Evolutionary conservation across 1,140 invertebrate genomes (phyloP).

Genomic region (Tribolium madens): DNA sequence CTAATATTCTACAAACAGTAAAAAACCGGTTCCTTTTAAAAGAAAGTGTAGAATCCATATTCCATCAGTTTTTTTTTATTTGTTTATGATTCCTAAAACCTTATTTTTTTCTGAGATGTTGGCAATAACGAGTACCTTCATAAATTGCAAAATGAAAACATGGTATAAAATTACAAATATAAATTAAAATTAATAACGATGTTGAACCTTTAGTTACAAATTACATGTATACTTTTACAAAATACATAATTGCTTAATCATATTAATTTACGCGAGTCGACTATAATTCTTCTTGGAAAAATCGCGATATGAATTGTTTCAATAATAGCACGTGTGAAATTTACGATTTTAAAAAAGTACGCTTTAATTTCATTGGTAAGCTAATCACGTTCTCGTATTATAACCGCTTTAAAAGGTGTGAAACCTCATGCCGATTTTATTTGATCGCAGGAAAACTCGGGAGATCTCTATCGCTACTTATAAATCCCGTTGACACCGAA

Average conservation of each 20-base stretch:
- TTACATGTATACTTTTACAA: constrained; percentile 24
- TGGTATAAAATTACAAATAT: constrained; percentile 37
- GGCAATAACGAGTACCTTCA: no score
- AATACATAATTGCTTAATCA: constrained; percentile 32
- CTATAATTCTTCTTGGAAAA: constrained; percentile 26
- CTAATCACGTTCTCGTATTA: constrained; percentile 17
- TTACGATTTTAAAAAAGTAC: constrained; percentile 12
- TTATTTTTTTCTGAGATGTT: neutral
- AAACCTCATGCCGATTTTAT: constrained; percentile 4
- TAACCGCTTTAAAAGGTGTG: constrained; percentile 19
- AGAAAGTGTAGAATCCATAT: no score
- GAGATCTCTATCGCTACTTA: constrained; percentile 1
- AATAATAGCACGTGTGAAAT: constrained; percentile 25
- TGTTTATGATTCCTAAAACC: no score
- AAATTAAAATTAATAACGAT: constrained; percentile 33
- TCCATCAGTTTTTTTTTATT: neutral
- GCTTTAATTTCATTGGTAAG: neutral
- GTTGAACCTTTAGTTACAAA: constrained; percentile 27
- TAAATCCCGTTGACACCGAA: constrained; percentile 3
- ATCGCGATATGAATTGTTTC: constrained; percentile 3
- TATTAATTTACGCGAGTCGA: constrained; percentile 12
- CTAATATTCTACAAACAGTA: neutral
- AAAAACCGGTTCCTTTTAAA: neutral
- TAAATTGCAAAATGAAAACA: constrained; percentile 34
- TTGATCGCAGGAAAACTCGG: constrained; percentile 27